Evolutionary conservation across 2,113 vertebrate species (phyloP), one percentile per base, ranked within the genome.

Genomic region (Lethenteron reissneri): DNA sequence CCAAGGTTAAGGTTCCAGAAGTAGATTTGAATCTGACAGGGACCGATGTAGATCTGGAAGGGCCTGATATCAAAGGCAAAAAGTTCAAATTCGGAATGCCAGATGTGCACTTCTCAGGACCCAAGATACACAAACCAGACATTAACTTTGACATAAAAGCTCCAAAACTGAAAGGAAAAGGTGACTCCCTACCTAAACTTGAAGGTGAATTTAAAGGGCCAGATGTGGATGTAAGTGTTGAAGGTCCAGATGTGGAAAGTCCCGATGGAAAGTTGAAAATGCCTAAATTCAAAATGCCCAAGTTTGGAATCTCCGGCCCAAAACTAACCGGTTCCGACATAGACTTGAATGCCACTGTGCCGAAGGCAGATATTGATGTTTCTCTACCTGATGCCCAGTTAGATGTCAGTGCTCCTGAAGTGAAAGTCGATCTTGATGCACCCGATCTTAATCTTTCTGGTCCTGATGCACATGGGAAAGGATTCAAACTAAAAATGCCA

Each of bases 241-340:
- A 70, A 70, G 60, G 72, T 17, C 70, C 73, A 58, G 74, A 74
- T 10, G 7, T 70, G 14, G 73, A 73, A 70, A 71, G 69, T 3
- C 71, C 74, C 17, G 78, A 80, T 19, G 56, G 69, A 64, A 82
- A 79, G 70, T 74, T 57, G 62, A 83, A 82, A 71, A 70, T 78
- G 3, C 78, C 81, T 57, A 83, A 81, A 74, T 78, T 83, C 71
- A 79, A 79, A 8, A 72, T 83, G 72, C 77, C 81, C 11, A 82
- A 80, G 71, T 76, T 77, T 4, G 81, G 78, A 59, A 77, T 82
- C 71, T 74, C 78, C 0, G 81, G 78, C 70, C 73, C 79, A n/a
- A 83, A 80, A 73, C 75, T 72, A 8, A 77, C 75, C 57, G 14
- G 72, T 13, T 19, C 11, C 12, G 73, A 62, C 6, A 64, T 41